A percentile compares a stretch with the other conserved stretches of the same genome.
These are phyloP conservation scores for Malacosoma neustria DNA, from an alignment of 2,888 invertebrate species.

Conservation along the genomic window DNA sequence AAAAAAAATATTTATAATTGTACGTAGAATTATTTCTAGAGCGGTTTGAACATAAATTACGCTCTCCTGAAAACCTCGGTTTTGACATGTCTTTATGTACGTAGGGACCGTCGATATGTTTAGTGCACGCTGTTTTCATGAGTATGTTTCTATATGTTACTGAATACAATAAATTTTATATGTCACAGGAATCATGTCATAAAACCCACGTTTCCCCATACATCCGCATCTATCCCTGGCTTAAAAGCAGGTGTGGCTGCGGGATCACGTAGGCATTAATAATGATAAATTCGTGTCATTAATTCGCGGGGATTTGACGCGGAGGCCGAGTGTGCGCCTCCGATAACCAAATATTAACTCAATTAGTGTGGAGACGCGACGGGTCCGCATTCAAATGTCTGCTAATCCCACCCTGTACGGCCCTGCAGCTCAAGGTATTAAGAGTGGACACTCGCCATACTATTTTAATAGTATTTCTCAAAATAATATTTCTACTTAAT, in stretches of 20 bases:
- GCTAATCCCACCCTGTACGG: constrained; percentile 42
- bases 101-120: too few species aligned
- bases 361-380: constrained; percentile 62
- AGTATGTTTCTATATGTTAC: too few species aligned
- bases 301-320: constrained; percentile 65
- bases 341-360: constrained; percentile 76
- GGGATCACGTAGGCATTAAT: constrained; percentile 61
- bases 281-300: constrained; percentile 73
- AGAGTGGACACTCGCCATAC: neutral
- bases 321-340: constrained; percentile 55
- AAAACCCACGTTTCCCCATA: neutral
- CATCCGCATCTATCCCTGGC: constrained; percentile 8
- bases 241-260: constrained; percentile 49
- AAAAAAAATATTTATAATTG: too few species aligned
- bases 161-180: too few species aligned
- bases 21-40: too few species aligned
- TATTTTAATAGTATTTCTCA: too few species aligned
- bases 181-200: neutral
- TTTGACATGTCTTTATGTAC: too few species aligned
- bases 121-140: too few species aligned
- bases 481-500: too few species aligned
- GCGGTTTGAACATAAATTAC: too few species aligned
- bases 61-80: too few species aligned
- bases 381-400: constrained; percentile 57
- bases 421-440: constrained; percentile 11